Base-by-base conservation (phyloP, 2,797 vertebrate species). In the Gambelia wislizenii region DNA sequence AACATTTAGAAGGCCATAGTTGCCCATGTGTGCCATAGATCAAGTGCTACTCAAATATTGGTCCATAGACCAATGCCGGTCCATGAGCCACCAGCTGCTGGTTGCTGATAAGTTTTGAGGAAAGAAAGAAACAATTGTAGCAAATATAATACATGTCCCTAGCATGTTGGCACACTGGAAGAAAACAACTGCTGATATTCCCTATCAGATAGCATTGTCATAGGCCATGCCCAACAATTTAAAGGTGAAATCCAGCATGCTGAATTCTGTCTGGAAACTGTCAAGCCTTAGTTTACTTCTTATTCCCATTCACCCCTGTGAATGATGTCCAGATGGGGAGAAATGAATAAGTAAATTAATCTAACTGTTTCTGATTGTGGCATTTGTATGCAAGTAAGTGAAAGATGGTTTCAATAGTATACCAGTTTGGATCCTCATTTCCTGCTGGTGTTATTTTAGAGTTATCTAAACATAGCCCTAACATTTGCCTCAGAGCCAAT, bases 331-430 rank as follows among this genome's bases (percentile, higher is more conserved):
- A 27, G 33, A 44, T 39, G 61, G 44, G 52, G 2, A 74, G 56
- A 81, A 42, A 44, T 27, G 27, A 87, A 74, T 27, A 47, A 27
- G 72, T 81, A 85, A 81, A 80, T 85, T 75, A 47, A 33, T 74
- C 27, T 74, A 81, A 54, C 84, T 74, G n/a, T 82, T 42, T 47
- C 22, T 33, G 33, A 9, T 25, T 67, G 10, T 33, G 25, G 20
- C 44, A 42, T 85, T 77, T 49, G 13, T 85, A 81, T 85, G 54
- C 69, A 86, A 64, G 42, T n/a, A 25, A 81, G 10, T 75, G 88
- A 59, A 86, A 86, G 27, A 27, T 10, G n/a, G 64, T 61, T 80
- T 67, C 74, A 25, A 16, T 20, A 54, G 39, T 39, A 16, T 74
- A 12, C 20, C 30, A 56, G 39, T 8, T 39, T 74, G 52, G 69